phyloP scores from a whole-genome alignment of 2,113 vertebrate genomes.

The Nothocercus nigrocapillus region DNA sequence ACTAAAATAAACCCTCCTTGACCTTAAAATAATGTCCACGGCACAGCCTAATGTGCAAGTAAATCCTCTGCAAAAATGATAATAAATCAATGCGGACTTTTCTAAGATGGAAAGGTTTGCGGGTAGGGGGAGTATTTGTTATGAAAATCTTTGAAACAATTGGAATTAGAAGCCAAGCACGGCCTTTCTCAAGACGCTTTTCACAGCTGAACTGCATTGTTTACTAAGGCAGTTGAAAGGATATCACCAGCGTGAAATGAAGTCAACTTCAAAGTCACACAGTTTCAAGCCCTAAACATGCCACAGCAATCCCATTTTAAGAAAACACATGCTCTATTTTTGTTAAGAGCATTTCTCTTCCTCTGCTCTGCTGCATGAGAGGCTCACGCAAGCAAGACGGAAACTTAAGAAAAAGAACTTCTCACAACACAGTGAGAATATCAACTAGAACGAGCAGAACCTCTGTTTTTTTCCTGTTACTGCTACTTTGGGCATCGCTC shows the following conservation, averaged over 20 bases:
- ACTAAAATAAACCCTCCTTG: conserved; percentile 48
- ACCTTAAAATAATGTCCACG: conserved; percentile 49
- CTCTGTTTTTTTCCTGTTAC: neutral
- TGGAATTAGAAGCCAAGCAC: neutral
- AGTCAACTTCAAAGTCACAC: conserved; percentile 61
- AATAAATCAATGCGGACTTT: conserved; percentile 53
- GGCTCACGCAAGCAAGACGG: conserved; percentile 14
- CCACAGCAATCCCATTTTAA: conserved; percentile 57
- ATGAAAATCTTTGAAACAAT: conserved; percentile 36
- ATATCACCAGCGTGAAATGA: conserved; percentile 40
- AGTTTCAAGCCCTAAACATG: conserved; percentile 33
- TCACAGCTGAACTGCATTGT: neutral
- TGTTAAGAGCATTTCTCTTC: conserved; percentile 22
- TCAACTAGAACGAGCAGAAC: neutral
- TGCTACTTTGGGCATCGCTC: neutral
- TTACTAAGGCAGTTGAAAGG: conserved; percentile 61
- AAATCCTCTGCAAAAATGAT: conserved; percentile 66
- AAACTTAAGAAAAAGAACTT: neutral
- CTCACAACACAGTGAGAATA: neutral
- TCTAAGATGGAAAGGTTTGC: neutral
- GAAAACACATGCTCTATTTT: conserved; percentile 54
- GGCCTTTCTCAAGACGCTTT: neutral
- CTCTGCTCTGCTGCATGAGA: conserved; percentile 22
- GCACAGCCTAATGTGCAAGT: conserved; percentile 23
- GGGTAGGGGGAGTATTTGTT: conserved; percentile 40